Evolutionary conservation across 2,888 invertebrate genomes (phyloP).

Genomic region (Callimorpha dominula): DNA sequence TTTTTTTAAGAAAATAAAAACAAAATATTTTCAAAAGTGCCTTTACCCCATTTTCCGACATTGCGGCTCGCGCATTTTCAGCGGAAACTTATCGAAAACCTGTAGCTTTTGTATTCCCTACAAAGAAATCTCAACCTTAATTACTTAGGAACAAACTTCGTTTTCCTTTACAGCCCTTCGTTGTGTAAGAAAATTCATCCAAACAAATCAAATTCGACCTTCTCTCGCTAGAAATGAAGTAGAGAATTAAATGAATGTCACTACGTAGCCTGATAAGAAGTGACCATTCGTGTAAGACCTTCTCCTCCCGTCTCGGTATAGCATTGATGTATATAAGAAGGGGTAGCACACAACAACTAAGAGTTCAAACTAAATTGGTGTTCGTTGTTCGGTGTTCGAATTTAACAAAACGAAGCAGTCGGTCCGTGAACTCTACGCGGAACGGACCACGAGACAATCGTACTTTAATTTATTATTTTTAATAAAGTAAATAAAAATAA

Average conservation of each 20-base stretch:
- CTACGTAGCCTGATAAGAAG: conserved; percentile 62
- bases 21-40: conserved; percentile 35
- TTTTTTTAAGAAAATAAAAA: conserved; percentile 14
- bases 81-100: conserved; percentile 79
- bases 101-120: conserved; percentile 71
- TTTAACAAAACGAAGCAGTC: conserved; percentile 62
- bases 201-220: conserved; percentile 24
- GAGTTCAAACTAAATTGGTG: conserved; percentile 65
- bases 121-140: conserved; percentile 44
- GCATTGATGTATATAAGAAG: conserved; percentile 61
- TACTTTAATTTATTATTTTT: conserved; percentile 29
- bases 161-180: conserved; percentile 13
- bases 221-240: background rate
- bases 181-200: conserved; percentile 34
- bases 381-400: conserved; percentile 56
- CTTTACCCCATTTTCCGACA: conserved; percentile 54
- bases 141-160: fast-evolving
- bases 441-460: conserved; percentile 49
- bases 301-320: conserved; percentile 50
- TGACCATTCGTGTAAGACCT: conserved; percentile 57
- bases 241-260: conserved; percentile 14
- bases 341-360: conserved; percentile 53
- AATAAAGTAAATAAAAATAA: conserved; percentile 33
- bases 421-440: conserved; percentile 54
- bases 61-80: conserved; percentile 69